These are phyloP conservation scores for Pherbina coryleti DNA, from an alignment of 2,888 invertebrate genomes.

Conservation along the genomic window DNA sequence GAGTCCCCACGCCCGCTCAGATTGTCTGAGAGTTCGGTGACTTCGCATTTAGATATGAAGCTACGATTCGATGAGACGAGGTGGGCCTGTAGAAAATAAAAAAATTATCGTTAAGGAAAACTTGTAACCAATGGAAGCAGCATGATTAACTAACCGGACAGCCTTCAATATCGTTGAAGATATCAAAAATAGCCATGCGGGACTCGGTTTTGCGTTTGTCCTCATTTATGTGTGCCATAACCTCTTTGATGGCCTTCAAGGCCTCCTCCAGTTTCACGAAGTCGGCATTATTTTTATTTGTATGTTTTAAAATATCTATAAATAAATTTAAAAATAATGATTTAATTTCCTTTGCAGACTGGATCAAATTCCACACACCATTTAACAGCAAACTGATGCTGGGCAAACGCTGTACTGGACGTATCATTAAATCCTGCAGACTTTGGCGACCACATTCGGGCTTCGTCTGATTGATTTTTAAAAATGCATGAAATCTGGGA, in stretches of 20 bases:
- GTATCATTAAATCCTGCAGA: conserved; percentile 94
- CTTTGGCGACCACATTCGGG: conserved; percentile 97
- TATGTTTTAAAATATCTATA: conserved; percentile 92
- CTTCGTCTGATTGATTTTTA: conserved; percentile 93
- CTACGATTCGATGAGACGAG: conserved; percentile 92
- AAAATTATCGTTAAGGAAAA: neutral
- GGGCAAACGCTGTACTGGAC: conserved; percentile 97
- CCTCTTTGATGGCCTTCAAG: conserved; percentile 88
- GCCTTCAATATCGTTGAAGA: conserved; percentile 97
- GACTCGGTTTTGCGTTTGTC: conserved; percentile 97
- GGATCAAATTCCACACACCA: conserved; percentile 73
- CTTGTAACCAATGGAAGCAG: neutral
- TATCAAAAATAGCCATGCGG: conserved; percentile 95
- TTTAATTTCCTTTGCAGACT: neutral
- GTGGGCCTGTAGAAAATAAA: conserved; percentile 76
- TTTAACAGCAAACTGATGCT: conserved; percentile 94
- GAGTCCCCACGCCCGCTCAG: conserved; percentile 88
- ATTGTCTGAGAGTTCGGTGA: conserved; percentile 86
- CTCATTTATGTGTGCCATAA: conserved; percentile 97
- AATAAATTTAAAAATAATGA: conserved; percentile 46
- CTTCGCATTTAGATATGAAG: conserved; percentile 89
- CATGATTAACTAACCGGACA: conserved; percentile 81
- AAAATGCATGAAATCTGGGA: conserved; percentile 97
- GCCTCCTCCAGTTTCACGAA: conserved; percentile 86
- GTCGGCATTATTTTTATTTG: conserved; percentile 89